Evolutionary conservation across 1,140 invertebrate genomes (phyloP).

Genomic region (Temnothorax curvispinosus): DNA sequence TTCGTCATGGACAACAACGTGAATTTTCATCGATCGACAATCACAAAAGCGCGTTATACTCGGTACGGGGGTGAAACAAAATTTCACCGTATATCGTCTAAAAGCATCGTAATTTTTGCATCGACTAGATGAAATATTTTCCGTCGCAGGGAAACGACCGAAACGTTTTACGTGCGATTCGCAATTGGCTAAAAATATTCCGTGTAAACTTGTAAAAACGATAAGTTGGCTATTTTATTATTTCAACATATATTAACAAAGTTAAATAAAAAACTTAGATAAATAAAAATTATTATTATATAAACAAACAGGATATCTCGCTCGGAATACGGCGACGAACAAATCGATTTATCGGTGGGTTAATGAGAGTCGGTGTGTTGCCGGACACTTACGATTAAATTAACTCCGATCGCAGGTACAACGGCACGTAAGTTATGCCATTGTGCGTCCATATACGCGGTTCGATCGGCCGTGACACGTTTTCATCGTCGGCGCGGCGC

Average conservation of each 20-base stretch:
- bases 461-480: conserved; percentile 65
- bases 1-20: background rate
- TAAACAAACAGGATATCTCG: background rate
- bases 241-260: background rate
- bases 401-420: conserved; percentile 17
- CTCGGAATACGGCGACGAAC: background rate
- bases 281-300: background rate
- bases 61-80: background rate
- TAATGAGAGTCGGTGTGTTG: background rate
- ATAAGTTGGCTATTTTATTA: background rate
- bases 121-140: background rate
- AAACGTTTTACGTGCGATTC: background rate
- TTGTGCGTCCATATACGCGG: conserved; percentile 56
- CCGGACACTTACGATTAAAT: conserved; percentile 23
- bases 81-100: background rate
- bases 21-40: conserved; percentile 16
- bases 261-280: background rate
- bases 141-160: background rate
- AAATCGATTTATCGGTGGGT: background rate
- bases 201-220: background rate
- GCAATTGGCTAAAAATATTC: background rate
- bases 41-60: background rate
- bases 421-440: conserved; percentile 59
- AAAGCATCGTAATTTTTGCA: conserved; percentile 4
- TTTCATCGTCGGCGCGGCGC: conserved; percentile 15